phyloP scores from a whole-genome alignment of 2,113 vertebrate species.

The Octodon degus region DNA sequence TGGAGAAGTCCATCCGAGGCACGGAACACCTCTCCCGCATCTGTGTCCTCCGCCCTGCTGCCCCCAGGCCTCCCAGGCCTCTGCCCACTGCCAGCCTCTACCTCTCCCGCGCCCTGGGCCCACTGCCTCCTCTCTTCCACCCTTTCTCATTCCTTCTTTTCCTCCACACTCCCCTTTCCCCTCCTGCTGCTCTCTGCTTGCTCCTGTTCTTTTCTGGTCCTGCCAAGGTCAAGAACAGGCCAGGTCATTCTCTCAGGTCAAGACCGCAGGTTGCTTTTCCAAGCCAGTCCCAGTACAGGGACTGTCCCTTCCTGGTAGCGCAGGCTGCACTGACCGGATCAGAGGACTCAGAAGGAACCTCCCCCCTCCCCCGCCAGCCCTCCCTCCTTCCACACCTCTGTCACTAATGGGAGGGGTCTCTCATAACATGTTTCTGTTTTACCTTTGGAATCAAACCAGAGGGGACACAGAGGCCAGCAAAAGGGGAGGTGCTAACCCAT shows the following conservation, averaged over 20 bases:
- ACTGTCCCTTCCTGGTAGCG: background rate
- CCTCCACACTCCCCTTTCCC: background rate
- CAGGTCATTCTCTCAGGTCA: background rate
- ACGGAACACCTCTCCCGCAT: background rate
- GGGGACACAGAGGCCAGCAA: slow-evolving; percentile 48
- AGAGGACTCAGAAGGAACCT: background rate
- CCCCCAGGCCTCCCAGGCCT: background rate
- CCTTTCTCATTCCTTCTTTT: background rate
- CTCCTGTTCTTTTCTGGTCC: background rate
- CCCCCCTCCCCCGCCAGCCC: background rate
- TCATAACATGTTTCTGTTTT: slow-evolving; percentile 6
- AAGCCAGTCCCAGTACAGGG: background rate
- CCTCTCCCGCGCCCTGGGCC: background rate
- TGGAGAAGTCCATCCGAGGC: background rate
- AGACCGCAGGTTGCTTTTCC: background rate
- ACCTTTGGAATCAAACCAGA: background rate
- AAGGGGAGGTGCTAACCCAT: slow-evolving; percentile 68
- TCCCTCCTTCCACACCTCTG: background rate
- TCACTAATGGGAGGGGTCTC: slow-evolving; percentile 3
- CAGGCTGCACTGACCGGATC: rapidly evolving
- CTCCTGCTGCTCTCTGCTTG: background rate
- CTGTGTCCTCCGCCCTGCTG: background rate
- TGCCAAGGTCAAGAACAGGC: background rate
- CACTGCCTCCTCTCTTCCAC: background rate
- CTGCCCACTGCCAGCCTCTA: background rate